These are phyloP conservation scores for Melanostoma mellinum DNA, from an alignment of 2,888 invertebrate genomes.

Conservation along the genomic window DNA sequence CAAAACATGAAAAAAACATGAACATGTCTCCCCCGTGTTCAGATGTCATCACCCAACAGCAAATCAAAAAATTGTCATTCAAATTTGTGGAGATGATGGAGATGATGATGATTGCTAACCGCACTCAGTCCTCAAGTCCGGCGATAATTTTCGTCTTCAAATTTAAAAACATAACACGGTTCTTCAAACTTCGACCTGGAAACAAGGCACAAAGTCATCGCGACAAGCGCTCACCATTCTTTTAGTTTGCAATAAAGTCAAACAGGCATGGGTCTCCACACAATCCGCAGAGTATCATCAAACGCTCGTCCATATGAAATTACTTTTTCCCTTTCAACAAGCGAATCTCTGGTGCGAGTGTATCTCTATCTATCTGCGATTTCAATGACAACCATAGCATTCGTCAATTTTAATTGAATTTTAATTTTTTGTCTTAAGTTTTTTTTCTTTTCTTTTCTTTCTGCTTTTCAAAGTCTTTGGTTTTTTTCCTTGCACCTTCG, in stretches of 20 bases:
- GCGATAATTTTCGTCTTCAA: conserved; percentile 41
- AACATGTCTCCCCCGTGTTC: conserved; percentile 41
- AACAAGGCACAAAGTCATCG: conserved; percentile 3
- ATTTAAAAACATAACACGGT: conserved; percentile 28
- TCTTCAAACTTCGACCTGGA: conserved; percentile 23
- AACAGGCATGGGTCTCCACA: conserved; percentile 34
- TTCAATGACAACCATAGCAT: conserved; percentile 70
- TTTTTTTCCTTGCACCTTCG: conserved; percentile 10
- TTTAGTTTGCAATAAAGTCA: conserved; percentile 51
- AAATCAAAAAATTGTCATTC: conserved; percentile 47
- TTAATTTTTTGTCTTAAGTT: conserved; percentile 37
- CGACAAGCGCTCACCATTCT: conserved; percentile 24
- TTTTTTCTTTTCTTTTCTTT: conserved; percentile 18
- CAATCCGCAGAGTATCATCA: conserved; percentile 27
- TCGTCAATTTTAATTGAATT: conserved; percentile 73
- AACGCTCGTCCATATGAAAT: conserved; percentile 64
- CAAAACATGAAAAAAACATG: neutral
- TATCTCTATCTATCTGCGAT: conserved; percentile 62
- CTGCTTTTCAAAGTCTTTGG: conserved; percentile 14
- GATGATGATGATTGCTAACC: conserved; percentile 38
- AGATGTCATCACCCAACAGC: conserved; percentile 45
- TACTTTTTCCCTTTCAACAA: conserved; percentile 31
- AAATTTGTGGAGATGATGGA: conserved; percentile 32
- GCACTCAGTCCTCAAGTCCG: conserved; percentile 54
- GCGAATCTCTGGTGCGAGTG: conserved; percentile 55